Conservation (phyloP, 2,888 invertebrate genomes). For the Agrochola lota region DNA sequence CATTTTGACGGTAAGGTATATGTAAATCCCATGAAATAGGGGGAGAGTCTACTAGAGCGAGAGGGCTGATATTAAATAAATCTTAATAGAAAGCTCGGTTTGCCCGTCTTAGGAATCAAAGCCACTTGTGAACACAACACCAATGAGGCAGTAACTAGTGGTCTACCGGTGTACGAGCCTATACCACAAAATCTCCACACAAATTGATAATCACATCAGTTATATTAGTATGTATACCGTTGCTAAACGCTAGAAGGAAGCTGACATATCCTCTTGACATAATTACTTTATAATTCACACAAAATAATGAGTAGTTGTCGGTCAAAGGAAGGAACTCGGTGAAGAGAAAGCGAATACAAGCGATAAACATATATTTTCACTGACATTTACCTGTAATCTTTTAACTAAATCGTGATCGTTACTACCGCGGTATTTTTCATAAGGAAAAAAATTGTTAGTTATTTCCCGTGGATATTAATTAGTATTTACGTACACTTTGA, state of each 20-base stretch:
- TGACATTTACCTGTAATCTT: slow-evolving; percentile 29
- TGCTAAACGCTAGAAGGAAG: slow-evolving; percentile 26
- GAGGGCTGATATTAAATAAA: not conserved
- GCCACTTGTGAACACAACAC: not conserved
- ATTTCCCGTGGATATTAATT: not conserved
- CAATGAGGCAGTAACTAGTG: not conserved
- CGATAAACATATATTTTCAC: slow-evolving; percentile 31
- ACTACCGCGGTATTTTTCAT: not conserved
- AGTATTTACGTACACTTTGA: not conserved
- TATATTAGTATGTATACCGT: not conserved
- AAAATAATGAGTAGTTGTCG: slow-evolving; percentile 25
- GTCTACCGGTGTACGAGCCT: too few relatives aligned
- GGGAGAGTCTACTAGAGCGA: not conserved
- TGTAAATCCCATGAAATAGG: not conserved
- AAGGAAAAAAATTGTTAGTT: not conserved
- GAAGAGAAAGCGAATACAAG: slow-evolving; percentile 43
- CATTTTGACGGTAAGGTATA: not conserved
- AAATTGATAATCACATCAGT: not conserved
- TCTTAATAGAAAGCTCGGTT: not conserved
- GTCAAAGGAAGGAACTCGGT: slow-evolving; percentile 43
- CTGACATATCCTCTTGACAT: slow-evolving; percentile 24
- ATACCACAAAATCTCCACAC: too few relatives aligned
- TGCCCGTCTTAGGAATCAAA: too few relatives aligned
- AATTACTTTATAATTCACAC: slow-evolving; percentile 11
- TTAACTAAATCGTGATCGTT: not conserved